phyloP scores from a whole-genome alignment of 2,113 vertebrate genomes.

The Echinops telfairi region DNA sequence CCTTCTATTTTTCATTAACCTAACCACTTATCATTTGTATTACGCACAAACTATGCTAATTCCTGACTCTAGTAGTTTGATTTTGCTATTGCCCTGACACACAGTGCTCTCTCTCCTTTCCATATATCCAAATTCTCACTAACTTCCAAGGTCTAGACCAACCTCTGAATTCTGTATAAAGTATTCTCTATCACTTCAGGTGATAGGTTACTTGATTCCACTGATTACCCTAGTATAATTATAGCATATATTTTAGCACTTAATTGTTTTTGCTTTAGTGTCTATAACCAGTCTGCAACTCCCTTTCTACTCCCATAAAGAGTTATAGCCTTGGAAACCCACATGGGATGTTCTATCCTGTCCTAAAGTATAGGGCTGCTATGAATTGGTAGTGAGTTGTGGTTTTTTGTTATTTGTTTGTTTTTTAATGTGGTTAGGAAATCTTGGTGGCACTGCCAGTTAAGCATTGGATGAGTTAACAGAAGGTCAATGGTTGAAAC shows the following conservation, averaged over 20 bases:
- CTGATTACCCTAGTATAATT: constrained; percentile 6
- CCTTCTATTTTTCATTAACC: no score
- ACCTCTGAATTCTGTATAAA: neutral
- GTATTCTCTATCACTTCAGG: neutral
- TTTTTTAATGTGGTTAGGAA: no score
- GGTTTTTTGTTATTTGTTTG: no score
- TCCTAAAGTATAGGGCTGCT: no score
- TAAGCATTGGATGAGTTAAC: no score
- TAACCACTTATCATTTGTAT: no score
- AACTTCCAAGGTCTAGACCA: neutral
- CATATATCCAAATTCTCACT: neutral
- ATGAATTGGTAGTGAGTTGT: no score
- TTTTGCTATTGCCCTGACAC: neutral
- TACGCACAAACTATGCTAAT: neutral
- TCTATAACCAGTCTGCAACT: constrained; percentile 17
- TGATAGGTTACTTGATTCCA: neutral
- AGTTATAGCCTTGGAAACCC: no score
- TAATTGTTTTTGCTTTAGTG: constrained; percentile 14
- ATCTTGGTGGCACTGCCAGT: no score
- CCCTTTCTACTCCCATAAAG: no score
- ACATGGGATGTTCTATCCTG: no score
- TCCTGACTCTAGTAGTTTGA: neutral
- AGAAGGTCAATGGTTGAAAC: no score
- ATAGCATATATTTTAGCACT: neutral
- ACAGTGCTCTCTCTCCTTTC: neutral